Base-by-base conservation (phyloP, 1,140 invertebrate species). In the Bombus haemorrhoidalis region DNA sequence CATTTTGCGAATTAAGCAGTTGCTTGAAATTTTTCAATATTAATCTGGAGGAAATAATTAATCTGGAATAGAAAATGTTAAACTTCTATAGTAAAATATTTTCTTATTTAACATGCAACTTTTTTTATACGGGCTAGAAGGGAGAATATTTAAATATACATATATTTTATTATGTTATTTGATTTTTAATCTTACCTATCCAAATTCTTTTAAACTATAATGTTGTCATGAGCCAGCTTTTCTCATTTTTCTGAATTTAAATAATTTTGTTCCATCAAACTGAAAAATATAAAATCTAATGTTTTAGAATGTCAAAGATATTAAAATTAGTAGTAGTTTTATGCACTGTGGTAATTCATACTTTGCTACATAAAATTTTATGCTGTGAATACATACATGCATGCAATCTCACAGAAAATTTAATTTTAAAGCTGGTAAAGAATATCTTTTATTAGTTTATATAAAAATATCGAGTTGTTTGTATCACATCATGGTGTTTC, bases 181-280 rank as follows among this genome's bases (percentile, higher is more conserved):
- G 9, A 32, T 57, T 41, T 62, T 64, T n/a, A 62, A 32, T 79
- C 68, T 85, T 89, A 90, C 89, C 85, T 87, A 74, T 71, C 64
- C 32, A 90, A 83, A 87, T 68, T 74, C 73, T 69, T 75, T 77
- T 78, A 90, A 80, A 25, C 34, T 73, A 62, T 68, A 82, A 89
- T 59, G 66, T 86, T 71, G 71, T 87, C 66, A n/a, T 87, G 82
- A 87, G 71, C 47, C 82, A 85, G 75, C 59, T 75, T 37, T 53
- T 62, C 86, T 83, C 74, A 87, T n/a, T 73, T 89, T 76, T 78
- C 75, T 79, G 64, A 82, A 81, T 90, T 76, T 90, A 85, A 66
- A 76, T 82, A 84, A 69, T 53, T 81, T 41, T 84, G n/a, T 78
- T 72, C 66, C 85, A 75, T n/a, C 10, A 59, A 87, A 84, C 89